Evolutionary conservation across 2,113 vertebrate species (phyloP).

Genomic region (Nematolebias whitei): DNA sequence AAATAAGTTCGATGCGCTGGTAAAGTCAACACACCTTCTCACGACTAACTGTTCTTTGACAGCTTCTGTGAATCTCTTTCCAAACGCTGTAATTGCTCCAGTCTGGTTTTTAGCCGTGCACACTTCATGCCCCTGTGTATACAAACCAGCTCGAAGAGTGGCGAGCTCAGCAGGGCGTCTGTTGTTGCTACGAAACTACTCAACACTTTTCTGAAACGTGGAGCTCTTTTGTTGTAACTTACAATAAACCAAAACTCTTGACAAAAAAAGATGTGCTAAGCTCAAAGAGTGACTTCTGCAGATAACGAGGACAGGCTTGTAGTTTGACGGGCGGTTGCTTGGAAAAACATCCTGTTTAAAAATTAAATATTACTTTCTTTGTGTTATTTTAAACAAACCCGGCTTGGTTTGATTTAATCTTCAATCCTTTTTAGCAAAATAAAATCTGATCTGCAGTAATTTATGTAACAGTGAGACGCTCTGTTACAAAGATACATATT

Average conservation of each 20-base stretch:
- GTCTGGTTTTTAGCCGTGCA: conserved; percentile 29
- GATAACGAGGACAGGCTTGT: conserved; percentile 17
- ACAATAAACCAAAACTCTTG: conserved; percentile 19
- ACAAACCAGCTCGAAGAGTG: conserved; percentile 4
- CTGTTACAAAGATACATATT: background rate
- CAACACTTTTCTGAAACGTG: conserved; percentile 27
- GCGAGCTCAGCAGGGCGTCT: conserved; percentile 40
- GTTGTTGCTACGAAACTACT: conserved; percentile 52
- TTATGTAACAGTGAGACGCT: background rate
- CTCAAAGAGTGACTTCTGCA: conserved; percentile 34
- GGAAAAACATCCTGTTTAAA: background rate
- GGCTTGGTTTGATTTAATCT: background rate
- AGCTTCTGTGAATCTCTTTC: background rate
- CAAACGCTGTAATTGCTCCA: background rate
- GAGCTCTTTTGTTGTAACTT: conserved; percentile 21
- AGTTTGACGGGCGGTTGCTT: background rate
- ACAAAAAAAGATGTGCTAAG: conserved; percentile 8
- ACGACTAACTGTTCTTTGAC: background rate
- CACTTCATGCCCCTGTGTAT: conserved; percentile 20
- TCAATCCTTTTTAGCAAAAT: background rate
- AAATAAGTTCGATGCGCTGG: background rate
- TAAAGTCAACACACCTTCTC: conserved; percentile 6
- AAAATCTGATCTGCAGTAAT: background rate
- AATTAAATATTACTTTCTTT: conserved; percentile 1
- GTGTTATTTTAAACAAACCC: background rate